These are phyloP conservation scores for Osmerus eperlanus DNA, from an alignment of 2,113 vertebrate species.

Conservation along the genomic window DNA sequence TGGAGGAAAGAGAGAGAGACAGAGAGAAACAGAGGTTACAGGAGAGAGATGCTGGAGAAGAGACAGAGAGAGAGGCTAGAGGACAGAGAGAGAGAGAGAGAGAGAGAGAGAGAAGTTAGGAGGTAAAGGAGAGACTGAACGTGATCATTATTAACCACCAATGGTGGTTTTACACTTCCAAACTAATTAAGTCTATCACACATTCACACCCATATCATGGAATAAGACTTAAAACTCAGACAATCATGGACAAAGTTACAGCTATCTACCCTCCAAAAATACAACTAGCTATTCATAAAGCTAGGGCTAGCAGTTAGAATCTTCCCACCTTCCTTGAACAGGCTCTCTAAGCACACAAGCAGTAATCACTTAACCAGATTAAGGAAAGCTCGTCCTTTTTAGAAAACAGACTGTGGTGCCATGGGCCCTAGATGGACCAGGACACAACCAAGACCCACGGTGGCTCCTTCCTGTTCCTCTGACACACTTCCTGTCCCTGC, in stretches of 20 bases:
- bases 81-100: neutral
- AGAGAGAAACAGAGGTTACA: neutral
- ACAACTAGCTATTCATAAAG: no score
- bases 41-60: neutral
- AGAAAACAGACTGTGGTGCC: constrained; percentile 53
- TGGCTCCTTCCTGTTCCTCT: constrained; percentile 20
- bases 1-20: constrained; percentile 4
- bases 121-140: neutral
- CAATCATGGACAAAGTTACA: neutral
- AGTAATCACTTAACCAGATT: constrained; percentile 76
- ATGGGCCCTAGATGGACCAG: constrained; percentile 11
- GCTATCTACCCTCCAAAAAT: no score
- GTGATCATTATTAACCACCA: no score
- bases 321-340: neutral
- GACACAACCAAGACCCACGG: neutral
- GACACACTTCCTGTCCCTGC: constrained; percentile 7
- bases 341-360: constrained; percentile 41
- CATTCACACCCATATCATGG: no score
- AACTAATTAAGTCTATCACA: neutral
- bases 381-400: constrained; percentile 72
- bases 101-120: neutral
- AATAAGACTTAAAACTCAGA: neutral
- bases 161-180: neutral
- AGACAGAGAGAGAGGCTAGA: constrained; percentile 4
- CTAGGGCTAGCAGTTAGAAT: no score